These are phyloP conservation scores for Mechanitis messenoides DNA, from an alignment of 2,888 invertebrate species.

Conservation along the genomic window DNA sequence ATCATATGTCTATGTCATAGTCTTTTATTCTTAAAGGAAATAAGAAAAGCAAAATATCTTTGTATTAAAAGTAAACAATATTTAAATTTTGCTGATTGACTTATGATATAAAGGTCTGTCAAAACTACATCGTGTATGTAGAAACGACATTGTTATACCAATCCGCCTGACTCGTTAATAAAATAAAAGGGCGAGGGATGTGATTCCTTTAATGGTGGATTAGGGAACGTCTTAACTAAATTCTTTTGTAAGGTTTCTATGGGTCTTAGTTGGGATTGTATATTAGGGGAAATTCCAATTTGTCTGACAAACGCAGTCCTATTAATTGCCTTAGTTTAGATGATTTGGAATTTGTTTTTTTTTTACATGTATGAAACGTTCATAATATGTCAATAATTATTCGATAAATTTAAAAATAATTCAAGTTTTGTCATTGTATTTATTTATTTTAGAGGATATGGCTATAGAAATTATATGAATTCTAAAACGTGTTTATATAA, in stretches of 20 bases:
- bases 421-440: too few relatives aligned
- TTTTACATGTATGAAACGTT: too few relatives aligned
- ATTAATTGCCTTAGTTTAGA: slow-evolving; percentile 28
- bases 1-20: too few relatives aligned
- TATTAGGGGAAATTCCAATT: slow-evolving; percentile 26
- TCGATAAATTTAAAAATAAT: too few relatives aligned
- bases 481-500: too few relatives aligned
- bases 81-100: too few relatives aligned
- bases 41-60: too few relatives aligned
- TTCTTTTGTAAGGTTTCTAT: slow-evolving; percentile 28
- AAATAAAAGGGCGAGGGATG: slow-evolving; percentile 25
- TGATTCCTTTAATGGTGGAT: slow-evolving; percentile 29
- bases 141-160: not conserved
- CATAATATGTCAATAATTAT: too few relatives aligned
- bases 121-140: not conserved
- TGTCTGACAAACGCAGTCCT: slow-evolving; percentile 32
- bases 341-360: slow-evolving; percentile 1
- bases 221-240: slow-evolving; percentile 31
- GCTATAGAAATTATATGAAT: too few relatives aligned
- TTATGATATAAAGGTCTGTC: not conserved
- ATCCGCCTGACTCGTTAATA: slow-evolving; percentile 24
- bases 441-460: too few relatives aligned
- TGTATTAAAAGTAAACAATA: too few relatives aligned
- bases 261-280: slow-evolving; percentile 20
- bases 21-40: too few relatives aligned